These are phyloP conservation scores for Tretioscincus oriximinensis DNA, from an alignment of 2,113 vertebrate species.

Conservation along the genomic window DNA sequence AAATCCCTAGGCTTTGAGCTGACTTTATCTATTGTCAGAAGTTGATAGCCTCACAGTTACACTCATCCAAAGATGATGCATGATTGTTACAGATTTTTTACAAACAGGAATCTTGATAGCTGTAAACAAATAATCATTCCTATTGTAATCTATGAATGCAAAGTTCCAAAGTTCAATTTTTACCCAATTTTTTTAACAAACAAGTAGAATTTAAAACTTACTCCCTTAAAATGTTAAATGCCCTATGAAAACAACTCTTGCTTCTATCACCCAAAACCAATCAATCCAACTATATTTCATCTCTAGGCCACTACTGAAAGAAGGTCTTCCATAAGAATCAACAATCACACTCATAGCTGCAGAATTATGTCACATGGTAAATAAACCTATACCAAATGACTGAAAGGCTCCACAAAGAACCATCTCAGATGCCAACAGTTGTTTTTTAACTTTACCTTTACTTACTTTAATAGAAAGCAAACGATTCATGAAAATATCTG, in stretches of 20 bases:
- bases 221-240: background rate
- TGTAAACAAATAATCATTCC: background rate
- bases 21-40: too few species aligned
- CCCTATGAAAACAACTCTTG: background rate
- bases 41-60: too few species aligned
- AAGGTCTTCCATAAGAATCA: background rate
- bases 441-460: background rate
- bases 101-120: too few species aligned
- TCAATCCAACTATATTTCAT: background rate
- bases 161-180: too few species aligned
- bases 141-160: too few species aligned
- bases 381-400: background rate
- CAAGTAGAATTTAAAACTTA: background rate
- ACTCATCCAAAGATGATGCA: too few species aligned
- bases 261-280: background rate
- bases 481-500: too few species aligned
- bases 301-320: background rate
- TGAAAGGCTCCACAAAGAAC: background rate
- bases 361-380: background rate
- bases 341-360: background rate
- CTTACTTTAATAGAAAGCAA: too few species aligned
- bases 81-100: too few species aligned
- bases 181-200: background rate
- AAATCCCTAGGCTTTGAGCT: too few species aligned
- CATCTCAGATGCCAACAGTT: background rate